Evolutionary conservation across 2,888 invertebrate genomes (phyloP).

Genomic region (Stenoptilia bipunctidactyla): DNA sequence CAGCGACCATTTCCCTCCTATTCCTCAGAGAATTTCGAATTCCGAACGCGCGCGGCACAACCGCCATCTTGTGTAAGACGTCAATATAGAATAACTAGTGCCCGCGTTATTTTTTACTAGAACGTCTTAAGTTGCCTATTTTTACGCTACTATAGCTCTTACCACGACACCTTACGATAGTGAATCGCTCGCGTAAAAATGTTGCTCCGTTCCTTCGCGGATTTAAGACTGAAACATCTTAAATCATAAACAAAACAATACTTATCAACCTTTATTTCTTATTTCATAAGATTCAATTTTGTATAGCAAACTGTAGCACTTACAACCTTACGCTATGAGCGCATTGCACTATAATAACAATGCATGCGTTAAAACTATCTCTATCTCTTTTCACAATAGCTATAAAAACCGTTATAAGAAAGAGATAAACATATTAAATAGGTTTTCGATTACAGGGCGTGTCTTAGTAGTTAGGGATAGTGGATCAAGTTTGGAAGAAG

Average conservation of each 20-base stretch:
- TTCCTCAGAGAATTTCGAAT: conserved; percentile 67
- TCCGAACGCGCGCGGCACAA: conserved; percentile 50
- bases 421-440: conserved; percentile 27
- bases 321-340: conserved; percentile 19
- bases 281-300: not conserved
- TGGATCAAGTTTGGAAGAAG: conserved; percentile 63
- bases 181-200: conserved; percentile 69
- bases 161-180: conserved; percentile 56
- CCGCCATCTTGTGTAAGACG: conserved; percentile 69
- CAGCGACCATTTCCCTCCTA: conserved; percentile 36
- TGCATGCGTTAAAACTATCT: conserved; percentile 38
- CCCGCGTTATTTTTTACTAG: conserved; percentile 55
- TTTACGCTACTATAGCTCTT: conserved; percentile 67
- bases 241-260: conserved; percentile 12
- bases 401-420: conserved; percentile 23
- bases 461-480: conserved; percentile 55
- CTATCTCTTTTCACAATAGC: conserved; percentile 34
- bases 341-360: conserved; percentile 58
- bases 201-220: conserved; percentile 39
- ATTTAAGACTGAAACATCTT: conserved; percentile 16
- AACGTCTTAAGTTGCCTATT: conserved; percentile 66
- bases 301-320: conserved; percentile 1
- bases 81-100: conserved; percentile 64
- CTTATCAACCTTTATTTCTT: too few relatives aligned
- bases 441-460: conserved; percentile 34